A percentile compares a stretch with the other conserved stretches of the same genome.
These are phyloP conservation scores for Strigamia transsilvanica DNA, from an alignment of 2,888 invertebrate genomes.

Conservation along the genomic window DNA sequence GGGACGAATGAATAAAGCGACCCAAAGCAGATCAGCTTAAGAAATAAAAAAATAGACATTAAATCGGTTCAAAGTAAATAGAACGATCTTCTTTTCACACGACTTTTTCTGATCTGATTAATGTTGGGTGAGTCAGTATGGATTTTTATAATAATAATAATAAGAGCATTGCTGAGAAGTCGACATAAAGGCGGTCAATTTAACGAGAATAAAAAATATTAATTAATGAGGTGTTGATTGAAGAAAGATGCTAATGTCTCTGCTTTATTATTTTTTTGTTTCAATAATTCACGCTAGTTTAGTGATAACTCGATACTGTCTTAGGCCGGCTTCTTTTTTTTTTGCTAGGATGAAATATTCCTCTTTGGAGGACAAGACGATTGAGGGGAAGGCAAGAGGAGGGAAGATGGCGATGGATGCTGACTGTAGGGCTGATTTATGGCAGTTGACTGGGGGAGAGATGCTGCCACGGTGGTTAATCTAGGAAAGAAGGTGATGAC, in stretches of 20 bases:
- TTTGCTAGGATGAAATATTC: constrained; percentile 46
- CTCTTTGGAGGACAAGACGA: constrained; percentile 49
- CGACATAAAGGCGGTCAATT: constrained; percentile 24
- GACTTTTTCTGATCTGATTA: background rate
- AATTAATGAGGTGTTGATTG: background rate
- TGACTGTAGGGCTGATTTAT: constrained; percentile 48
- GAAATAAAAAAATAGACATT: background rate
- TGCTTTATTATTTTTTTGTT: background rate
- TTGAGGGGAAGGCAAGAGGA: constrained; percentile 42
- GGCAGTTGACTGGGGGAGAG: constrained; percentile 47
- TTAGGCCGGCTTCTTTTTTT: constrained; percentile 3
- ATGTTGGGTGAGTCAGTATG: background rate
- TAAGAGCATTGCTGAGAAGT: constrained; percentile 11
- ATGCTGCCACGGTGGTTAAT: constrained; percentile 45
- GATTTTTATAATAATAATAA: background rate
- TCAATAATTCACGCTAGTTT: background rate
- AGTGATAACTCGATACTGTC: constrained; percentile 9
- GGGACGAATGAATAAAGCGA: background rate
- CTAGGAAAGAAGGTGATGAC: constrained; percentile 45
- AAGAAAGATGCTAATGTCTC: background rate
- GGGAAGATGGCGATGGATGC: constrained; percentile 49
- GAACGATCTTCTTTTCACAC: background rate
- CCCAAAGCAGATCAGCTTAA: background rate
- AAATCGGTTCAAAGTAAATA: constrained; percentile 4
- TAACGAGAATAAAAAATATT: background rate